Percentiles rank a stretch among this genome's conserved stretches.
Evolutionary conservation across 2,797 vertebrate genomes (phyloP).

Genomic region (Ispidina lecontei): DNA sequence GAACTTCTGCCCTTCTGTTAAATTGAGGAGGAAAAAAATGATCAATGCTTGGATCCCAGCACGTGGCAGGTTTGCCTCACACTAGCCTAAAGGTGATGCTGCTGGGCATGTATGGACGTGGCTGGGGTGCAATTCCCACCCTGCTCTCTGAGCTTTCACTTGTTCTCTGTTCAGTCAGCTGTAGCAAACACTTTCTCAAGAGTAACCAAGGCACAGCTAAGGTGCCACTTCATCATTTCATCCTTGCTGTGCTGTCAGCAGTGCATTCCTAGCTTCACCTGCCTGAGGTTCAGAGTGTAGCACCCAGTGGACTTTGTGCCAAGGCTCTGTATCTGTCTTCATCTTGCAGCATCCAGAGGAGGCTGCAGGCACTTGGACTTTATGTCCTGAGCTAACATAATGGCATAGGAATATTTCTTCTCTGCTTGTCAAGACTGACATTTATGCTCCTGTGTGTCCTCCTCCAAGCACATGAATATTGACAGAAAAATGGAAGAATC

Average conservation of each 20-base stretch:
- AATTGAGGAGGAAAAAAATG: neutral
- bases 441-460: neutral
- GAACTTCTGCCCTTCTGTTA: neutral
- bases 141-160: neutral
- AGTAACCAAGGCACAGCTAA: neutral
- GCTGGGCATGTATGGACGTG: neutral
- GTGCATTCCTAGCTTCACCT: neutral
- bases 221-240: neutral
- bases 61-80: fast-evolving
- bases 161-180: neutral
- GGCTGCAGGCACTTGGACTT: neutral
- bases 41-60: neutral
- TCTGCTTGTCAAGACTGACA: neutral
- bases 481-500: neutral
- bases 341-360: neutral
- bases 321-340: neutral
- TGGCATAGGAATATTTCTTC: neutral
- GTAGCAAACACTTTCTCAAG: neutral
- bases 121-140: neutral
- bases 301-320: neutral
- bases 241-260: neutral
- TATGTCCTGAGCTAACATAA: neutral
- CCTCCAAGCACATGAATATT: neutral
- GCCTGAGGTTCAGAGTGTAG: neutral
- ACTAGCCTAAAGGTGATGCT: neutral